phyloP scores from a whole-genome alignment of 1,140 invertebrate species.

The Euglossa dilemma region DNA sequence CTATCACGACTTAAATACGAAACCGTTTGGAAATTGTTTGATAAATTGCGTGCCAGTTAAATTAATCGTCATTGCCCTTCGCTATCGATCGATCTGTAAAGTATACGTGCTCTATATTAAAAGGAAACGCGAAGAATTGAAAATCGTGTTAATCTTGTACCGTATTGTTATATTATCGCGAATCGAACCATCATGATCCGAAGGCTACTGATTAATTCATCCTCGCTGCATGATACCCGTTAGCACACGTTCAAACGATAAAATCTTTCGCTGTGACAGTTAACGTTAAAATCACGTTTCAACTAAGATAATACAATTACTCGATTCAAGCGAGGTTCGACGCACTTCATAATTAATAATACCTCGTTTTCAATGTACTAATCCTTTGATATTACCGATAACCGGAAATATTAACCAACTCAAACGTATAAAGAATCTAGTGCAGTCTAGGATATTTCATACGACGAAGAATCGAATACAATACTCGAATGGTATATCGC shows the following conservation, averaged over 20 bases:
- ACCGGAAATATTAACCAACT: too few relatives aligned
- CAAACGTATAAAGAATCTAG: not conserved
- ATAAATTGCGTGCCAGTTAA: not conserved
- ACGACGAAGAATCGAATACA: too few relatives aligned
- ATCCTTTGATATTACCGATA: not conserved
- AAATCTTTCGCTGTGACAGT: too few relatives aligned
- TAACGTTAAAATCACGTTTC: too few relatives aligned
- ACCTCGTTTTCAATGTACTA: not conserved
- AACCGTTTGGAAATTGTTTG: not conserved
- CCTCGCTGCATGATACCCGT: not conserved
- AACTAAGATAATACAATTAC: not conserved
- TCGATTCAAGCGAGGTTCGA: not conserved
- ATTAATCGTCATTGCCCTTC: not conserved
- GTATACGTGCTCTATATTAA: not conserved
- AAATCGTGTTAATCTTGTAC: not conserved
- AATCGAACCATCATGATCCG: not conserved
- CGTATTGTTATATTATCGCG: not conserved
- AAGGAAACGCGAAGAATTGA: not conserved
- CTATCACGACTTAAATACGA: not conserved
- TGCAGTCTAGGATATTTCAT: too few relatives aligned
- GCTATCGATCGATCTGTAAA: not conserved
- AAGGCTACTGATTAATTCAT: not conserved
- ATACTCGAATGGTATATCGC: too few relatives aligned
- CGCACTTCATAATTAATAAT: slow-evolving; percentile 1
- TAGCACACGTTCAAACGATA: not conserved